A percentile compares a stretch with the other conserved stretches of the same genome.
Evolutionary conservation across 1,140 invertebrate species (phyloP).

Genomic region (Chironomus striatipennis): DNA sequence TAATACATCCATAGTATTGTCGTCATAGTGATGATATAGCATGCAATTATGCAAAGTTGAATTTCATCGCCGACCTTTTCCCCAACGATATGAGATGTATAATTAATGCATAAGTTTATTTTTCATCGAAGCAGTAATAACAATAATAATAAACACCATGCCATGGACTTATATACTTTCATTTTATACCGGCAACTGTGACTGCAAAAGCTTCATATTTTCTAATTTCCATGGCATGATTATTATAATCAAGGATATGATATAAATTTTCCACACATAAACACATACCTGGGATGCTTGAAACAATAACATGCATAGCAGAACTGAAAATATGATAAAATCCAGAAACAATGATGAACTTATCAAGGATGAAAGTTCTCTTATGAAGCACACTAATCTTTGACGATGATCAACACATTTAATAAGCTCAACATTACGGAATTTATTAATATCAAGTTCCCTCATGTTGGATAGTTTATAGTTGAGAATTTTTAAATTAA

Average conservation of each 20-base stretch:
- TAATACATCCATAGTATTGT: slow-evolving; percentile 17
- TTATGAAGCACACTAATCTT: not conserved
- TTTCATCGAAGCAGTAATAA: no score
- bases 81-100: no score
- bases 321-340: slow-evolving; percentile 9
- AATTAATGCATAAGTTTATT: no score
- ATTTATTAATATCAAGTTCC: not conserved
- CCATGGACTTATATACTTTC: no score
- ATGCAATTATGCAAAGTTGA: not conserved
- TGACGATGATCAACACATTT: not conserved
- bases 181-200: no score
- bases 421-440: not conserved
- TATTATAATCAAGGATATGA: no score
- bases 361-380: not conserved
- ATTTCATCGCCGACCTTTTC: not conserved
- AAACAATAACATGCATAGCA: not conserved
- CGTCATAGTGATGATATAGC: slow-evolving; percentile 15
- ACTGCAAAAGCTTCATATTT: no score
- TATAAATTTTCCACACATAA: no score
- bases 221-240: no score
- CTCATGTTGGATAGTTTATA: not conserved
- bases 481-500: not conserved
- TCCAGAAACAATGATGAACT: not conserved
- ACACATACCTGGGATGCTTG: not conserved
- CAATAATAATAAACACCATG: no score